Conservation (phyloP, 35 echinoderm and acorn worm species). For the Hemicentrotus pulcherrimus region DNA sequence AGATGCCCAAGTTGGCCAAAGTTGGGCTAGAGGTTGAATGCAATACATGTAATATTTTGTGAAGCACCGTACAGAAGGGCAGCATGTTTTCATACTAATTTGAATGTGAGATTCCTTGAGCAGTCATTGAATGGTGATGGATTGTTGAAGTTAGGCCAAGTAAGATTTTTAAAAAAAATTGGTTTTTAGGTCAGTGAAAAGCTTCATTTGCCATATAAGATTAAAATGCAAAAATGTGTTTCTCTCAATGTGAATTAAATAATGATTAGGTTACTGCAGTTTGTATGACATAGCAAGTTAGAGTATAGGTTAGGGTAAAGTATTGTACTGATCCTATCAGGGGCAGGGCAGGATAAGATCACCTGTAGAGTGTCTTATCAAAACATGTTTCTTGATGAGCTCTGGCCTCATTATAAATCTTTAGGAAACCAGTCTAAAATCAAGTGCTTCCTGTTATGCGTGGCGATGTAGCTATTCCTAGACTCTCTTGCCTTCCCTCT, state of each 20-base stretch:
- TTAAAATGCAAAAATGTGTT: no score
- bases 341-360: not conserved
- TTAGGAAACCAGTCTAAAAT: not conserved
- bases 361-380: not conserved
- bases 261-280: no score
- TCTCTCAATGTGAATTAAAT: no score
- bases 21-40: not conserved
- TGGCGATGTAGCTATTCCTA: conserved; percentile 1
- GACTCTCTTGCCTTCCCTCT: not conserved
- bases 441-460: not conserved
- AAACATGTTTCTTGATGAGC: not conserved
- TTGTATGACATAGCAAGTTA: not conserved
- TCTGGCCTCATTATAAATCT: not conserved
- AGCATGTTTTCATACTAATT: not conserved
- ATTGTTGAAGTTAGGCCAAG: not conserved
- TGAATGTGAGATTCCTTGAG: not conserved
- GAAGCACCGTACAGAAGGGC: not conserved
- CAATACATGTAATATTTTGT: not conserved
- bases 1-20: no score
- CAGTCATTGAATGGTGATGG: not conserved
- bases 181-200: not conserved
- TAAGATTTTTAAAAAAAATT: not conserved
- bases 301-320: not conserved
- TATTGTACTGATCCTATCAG: not conserved
- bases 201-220: not conserved